Evolutionary conservation across 2,113 vertebrate genomes (phyloP).

Genomic region (Phainopepla nitens): DNA sequence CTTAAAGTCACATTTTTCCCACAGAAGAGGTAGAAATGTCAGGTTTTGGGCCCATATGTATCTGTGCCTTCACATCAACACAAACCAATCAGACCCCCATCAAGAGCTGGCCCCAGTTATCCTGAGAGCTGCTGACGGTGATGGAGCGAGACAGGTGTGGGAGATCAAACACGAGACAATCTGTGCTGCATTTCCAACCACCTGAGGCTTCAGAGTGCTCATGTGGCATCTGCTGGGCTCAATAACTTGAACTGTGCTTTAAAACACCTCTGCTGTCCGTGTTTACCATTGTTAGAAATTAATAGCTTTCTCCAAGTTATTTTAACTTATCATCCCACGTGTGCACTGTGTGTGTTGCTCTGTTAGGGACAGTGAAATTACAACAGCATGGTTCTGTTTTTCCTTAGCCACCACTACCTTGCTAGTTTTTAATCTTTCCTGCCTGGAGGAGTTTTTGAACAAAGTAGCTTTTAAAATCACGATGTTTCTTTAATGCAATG

Average conservation of each 20-base stretch:
- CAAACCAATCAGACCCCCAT: background rate
- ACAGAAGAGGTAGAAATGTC: background rate
- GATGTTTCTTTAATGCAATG: background rate
- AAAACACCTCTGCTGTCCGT: background rate
- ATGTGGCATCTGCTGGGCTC: background rate
- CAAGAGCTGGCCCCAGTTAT: background rate
- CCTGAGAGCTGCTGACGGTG: background rate
- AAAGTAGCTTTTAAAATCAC: constrained; percentile 9
- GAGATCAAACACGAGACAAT: background rate
- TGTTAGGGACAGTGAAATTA: background rate
- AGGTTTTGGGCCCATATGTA: background rate
- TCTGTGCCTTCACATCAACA: background rate
- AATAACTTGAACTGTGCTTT: accelerated
- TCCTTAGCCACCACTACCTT: background rate
- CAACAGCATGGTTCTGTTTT: background rate
- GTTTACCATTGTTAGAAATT: background rate
- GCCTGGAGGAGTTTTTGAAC: constrained; percentile 12
- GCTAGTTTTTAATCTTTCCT: background rate
- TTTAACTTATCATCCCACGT: background rate
- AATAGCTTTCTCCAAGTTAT: background rate
- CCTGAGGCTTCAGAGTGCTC: background rate
- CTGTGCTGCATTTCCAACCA: background rate
- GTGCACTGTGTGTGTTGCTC: background rate
- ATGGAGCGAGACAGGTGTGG: background rate
- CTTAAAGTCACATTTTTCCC: background rate